A percentile compares a stretch with the other conserved stretches of the same genome.
These are phyloP conservation scores for Julus scandinavius DNA, from an alignment of 2,888 invertebrate species.

Conservation along the genomic window DNA sequence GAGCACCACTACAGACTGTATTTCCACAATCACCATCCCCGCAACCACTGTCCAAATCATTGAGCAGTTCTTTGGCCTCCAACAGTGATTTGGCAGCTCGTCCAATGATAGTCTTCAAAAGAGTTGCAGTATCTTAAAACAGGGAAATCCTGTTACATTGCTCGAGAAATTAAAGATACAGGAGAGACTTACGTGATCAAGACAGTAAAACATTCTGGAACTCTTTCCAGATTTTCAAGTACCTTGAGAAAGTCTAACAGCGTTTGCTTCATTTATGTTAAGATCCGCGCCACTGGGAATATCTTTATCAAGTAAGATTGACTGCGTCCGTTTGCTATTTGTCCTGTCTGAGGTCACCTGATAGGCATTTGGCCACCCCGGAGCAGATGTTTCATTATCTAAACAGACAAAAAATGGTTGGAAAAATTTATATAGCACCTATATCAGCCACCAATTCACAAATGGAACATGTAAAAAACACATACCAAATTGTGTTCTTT, in stretches of 20 bases:
- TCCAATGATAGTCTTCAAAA: slow-evolving; percentile 19
- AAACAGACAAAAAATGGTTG: not conserved
- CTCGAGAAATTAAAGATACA: not conserved
- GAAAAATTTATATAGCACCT: too few species aligned
- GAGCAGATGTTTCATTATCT: slow-evolving; percentile 72
- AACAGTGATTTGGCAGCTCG: slow-evolving; percentile 69
- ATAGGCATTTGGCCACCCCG: slow-evolving; percentile 71
- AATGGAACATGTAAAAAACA: too few species aligned
- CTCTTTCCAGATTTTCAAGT: not conserved
- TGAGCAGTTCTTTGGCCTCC: slow-evolving; percentile 71
- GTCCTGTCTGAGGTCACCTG: slow-evolving; percentile 59
- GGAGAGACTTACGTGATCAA: not conserved
- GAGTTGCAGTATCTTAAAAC: not conserved
- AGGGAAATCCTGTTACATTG: not conserved
- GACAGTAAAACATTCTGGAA: too few species aligned
- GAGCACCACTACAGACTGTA: slow-evolving; percentile 71
- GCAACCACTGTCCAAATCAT: slow-evolving; percentile 75
- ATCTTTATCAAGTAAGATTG: not conserved
- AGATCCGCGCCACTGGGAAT: not conserved
- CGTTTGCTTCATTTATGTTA: not conserved
- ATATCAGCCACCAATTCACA: too few species aligned
- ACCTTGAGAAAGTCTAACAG: slow-evolving; percentile 1
- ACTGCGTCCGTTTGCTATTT: slow-evolving; percentile 48
- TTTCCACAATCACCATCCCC: slow-evolving; percentile 83
- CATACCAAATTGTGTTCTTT: not conserved